phyloP scores from a whole-genome alignment of 2,113 vertebrate genomes.

The Embiotoca jacksoni region DNA sequence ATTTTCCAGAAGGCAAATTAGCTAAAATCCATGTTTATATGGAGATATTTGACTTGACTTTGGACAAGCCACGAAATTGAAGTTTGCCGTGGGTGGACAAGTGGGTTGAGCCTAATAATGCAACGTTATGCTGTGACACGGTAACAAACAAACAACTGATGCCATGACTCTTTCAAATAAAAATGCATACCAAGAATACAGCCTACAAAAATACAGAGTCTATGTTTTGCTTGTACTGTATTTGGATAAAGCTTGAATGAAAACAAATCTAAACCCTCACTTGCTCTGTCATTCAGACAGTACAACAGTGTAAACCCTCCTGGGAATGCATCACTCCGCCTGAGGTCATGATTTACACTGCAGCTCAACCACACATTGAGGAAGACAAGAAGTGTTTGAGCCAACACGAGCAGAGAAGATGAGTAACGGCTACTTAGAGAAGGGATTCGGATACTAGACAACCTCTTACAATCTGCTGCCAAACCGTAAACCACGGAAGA shows the following conservation, averaged over 20 bases:
- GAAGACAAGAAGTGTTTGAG: slow-evolving; percentile 54
- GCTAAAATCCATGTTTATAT: slow-evolving; percentile 9
- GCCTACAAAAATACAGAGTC: not conserved
- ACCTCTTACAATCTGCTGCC: slow-evolving; percentile 33
- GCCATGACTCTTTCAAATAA: not conserved
- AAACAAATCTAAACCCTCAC: slow-evolving; percentile 11
- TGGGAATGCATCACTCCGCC: slow-evolving; percentile 21
- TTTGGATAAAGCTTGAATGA: slow-evolving; percentile 17
- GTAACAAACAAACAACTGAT: not conserved
- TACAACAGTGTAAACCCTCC: slow-evolving; percentile 28
- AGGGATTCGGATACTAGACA: slow-evolving; percentile 35
- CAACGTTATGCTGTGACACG: not conserved
- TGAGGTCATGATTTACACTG: slow-evolving; percentile 69
- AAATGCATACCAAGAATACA: slow-evolving; percentile 11
- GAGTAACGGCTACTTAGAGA: slow-evolving; percentile 52
- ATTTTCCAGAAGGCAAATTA: slow-evolving; percentile 4
- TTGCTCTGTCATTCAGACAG: slow-evolving; percentile 41
- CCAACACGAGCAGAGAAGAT: slow-evolving; percentile 52
- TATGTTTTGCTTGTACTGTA: slow-evolving; percentile 19
- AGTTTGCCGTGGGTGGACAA: slow-evolving; percentile 14
- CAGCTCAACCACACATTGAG: slow-evolving; percentile 55
- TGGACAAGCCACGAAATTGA: slow-evolving; percentile 19
- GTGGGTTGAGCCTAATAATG: not conserved
- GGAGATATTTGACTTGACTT: not conserved
- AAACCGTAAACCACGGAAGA: slow-evolving; percentile 42